Evolutionary conservation across 2,888 invertebrate species (phyloP).

Genomic region (Cephonodes hylas): DNA sequence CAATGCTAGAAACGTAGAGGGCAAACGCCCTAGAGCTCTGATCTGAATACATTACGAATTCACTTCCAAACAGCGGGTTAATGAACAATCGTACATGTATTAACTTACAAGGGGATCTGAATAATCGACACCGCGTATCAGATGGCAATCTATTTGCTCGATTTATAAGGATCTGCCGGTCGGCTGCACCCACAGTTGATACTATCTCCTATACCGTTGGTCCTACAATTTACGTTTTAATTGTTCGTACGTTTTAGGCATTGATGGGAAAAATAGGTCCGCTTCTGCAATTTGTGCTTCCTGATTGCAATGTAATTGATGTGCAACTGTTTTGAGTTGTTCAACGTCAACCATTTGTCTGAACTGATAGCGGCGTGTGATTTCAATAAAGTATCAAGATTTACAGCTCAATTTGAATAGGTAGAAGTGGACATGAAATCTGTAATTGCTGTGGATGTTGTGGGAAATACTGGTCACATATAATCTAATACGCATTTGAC

Average conservation of each 20-base stretch:
- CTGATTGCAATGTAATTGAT: not conserved
- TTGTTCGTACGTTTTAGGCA: slow-evolving; percentile 8
- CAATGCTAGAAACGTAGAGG: not conserved
- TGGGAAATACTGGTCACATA: no score
- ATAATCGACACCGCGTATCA: slow-evolving; percentile 77
- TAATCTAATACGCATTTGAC: no score
- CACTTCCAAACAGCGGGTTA: slow-evolving; percentile 47
- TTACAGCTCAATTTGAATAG: no score
- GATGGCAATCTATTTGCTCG: slow-evolving; percentile 69
- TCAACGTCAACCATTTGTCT: no score
- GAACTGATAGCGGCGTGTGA: no score
- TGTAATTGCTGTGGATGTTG: no score
- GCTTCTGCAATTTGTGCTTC: not conserved
- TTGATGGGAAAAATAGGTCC: not conserved
- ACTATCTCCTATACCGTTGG: slow-evolving; percentile 8
- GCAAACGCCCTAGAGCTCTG: not conserved
- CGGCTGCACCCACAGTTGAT: slow-evolving; percentile 50
- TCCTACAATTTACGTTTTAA: slow-evolving; percentile 3
- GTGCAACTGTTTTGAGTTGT: no score
- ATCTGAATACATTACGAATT: not conserved
- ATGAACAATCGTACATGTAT: slow-evolving; percentile 64
- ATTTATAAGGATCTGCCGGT: slow-evolving; percentile 72
- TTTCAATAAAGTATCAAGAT: no score
- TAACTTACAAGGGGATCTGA: slow-evolving; percentile 74
- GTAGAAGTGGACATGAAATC: no score